These are phyloP conservation scores for Luperina testacea DNA, from an alignment of 2,888 invertebrate genomes.

Conservation along the genomic window DNA sequence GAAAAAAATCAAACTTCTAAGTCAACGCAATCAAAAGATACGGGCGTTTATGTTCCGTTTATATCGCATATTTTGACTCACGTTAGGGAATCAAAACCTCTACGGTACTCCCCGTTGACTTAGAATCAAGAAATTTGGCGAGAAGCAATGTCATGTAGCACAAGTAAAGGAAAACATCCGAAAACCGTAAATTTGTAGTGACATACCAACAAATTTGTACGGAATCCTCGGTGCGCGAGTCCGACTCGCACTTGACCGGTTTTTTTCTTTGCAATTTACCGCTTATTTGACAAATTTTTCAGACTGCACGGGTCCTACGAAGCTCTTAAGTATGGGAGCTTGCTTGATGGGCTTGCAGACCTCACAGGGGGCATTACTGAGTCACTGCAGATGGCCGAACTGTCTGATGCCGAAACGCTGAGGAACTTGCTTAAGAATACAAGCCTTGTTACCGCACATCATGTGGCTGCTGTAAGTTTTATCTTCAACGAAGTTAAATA, in stretches of 20 bases:
- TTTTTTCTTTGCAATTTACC: not conserved
- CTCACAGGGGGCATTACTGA: constrained; percentile 97
- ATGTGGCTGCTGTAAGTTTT: constrained; percentile 74
- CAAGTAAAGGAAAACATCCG: not conserved
- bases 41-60: too few species aligned
- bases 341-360: constrained; percentile 96
- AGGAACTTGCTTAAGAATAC: constrained; percentile 94
- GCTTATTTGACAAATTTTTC: constrained; percentile 29
- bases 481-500: constrained; percentile 29
- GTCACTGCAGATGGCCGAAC: constrained; percentile 93
- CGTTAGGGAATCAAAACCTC: not conserved
- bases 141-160: not conserved
- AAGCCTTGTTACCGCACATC: constrained; percentile 94
- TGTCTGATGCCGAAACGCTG: constrained; percentile 92
- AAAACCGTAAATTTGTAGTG: not conserved
- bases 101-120: not conserved
- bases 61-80: too few species aligned
- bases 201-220: too few species aligned
- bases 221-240: not conserved
- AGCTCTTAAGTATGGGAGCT: constrained; percentile 97
- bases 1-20: not conserved
- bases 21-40: not conserved
- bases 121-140: not conserved
- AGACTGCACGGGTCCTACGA: constrained; percentile 98
- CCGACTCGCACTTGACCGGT: not conserved